Conservation (phyloP, 2,797 vertebrate genomes). For the Molossus alvarezi region DNA sequence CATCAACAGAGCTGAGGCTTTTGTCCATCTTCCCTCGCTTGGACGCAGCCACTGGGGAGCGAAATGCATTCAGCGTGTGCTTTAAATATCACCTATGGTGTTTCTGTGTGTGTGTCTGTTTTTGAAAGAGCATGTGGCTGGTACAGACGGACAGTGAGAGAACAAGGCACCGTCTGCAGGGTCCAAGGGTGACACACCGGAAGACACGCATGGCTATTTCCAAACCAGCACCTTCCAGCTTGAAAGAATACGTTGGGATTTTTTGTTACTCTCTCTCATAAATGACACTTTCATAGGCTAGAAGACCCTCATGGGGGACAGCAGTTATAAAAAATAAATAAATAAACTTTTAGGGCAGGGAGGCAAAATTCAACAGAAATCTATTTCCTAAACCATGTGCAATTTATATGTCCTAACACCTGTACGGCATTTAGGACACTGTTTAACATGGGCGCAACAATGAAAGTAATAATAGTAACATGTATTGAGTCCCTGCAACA, state of each 20-base stretch:
- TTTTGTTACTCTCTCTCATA: neutral
- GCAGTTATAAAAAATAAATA: neutral
- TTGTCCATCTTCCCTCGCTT: neutral
- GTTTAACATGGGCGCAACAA: neutral
- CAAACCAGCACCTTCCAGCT: neutral
- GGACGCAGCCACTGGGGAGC: neutral
- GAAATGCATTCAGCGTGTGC: neutral
- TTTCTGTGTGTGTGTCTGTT: neutral
- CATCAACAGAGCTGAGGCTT: neutral
- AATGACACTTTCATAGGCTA: neutral
- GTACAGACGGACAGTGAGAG: conserved; percentile 38
- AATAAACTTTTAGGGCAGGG: neutral
- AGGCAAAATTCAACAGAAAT: neutral
- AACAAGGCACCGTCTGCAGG: conserved; percentile 36
- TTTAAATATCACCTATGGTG: neutral
- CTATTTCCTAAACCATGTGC: conserved; percentile 5
- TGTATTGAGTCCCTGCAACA: neutral
- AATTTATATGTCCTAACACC: neutral
- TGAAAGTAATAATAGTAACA: neutral
- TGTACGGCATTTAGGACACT: neutral
- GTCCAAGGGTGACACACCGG: neutral
- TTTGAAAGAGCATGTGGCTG: conserved; percentile 61
- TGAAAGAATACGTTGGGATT: neutral
- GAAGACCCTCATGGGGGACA: neutral
- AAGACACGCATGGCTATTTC: conserved; percentile 1